These are phyloP conservation scores for Esox masquinongy DNA, from an alignment of 2,797 vertebrate species.

Conservation along the genomic window DNA sequence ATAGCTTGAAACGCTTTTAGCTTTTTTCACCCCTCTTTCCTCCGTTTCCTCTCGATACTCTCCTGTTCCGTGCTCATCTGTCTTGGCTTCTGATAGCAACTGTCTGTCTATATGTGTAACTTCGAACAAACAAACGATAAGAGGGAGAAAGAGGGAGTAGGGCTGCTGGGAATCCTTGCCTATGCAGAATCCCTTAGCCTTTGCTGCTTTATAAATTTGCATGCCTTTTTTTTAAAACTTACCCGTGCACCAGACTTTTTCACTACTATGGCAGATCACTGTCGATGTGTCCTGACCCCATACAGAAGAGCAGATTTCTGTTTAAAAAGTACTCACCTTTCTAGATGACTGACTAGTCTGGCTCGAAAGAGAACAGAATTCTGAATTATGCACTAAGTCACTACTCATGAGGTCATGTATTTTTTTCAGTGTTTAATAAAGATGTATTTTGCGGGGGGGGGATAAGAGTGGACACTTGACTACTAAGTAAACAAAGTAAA, in stretches of 20 bases:
- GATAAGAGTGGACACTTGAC: neutral
- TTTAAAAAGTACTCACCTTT: conserved; percentile 42
- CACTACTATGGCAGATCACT: conserved; percentile 46
- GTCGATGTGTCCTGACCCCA: conserved; percentile 51
- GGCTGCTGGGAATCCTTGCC: conserved; percentile 30
- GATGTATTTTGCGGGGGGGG: neutral
- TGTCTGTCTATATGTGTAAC: conserved; percentile 60
- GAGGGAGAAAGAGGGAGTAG: conserved; percentile 30
- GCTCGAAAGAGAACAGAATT: neutral
- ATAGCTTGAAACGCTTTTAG: conserved; percentile 86
- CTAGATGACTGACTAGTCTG: conserved; percentile 48
- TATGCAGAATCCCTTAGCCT: conserved; percentile 47
- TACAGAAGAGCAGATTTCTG: conserved; percentile 34
- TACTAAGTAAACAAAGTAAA: no score
- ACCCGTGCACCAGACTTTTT: conserved; percentile 42
- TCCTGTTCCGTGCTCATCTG: conserved; percentile 40
- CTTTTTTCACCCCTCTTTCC: conserved; percentile 46
- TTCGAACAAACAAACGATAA: conserved; percentile 69
- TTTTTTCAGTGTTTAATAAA: neutral
- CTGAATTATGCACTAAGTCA: neutral
- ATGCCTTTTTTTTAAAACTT: conserved; percentile 39
- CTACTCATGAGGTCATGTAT: neutral
- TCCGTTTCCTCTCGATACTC: neutral
- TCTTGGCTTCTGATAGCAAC: conserved; percentile 80
- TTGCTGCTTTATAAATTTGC: conserved; percentile 33